A percentile compares a stretch with the other conserved stretches of the same genome.
Evolutionary conservation across 2,113 vertebrate genomes (phyloP).

Genomic region (Herpailurus yagouaroundi): DNA sequence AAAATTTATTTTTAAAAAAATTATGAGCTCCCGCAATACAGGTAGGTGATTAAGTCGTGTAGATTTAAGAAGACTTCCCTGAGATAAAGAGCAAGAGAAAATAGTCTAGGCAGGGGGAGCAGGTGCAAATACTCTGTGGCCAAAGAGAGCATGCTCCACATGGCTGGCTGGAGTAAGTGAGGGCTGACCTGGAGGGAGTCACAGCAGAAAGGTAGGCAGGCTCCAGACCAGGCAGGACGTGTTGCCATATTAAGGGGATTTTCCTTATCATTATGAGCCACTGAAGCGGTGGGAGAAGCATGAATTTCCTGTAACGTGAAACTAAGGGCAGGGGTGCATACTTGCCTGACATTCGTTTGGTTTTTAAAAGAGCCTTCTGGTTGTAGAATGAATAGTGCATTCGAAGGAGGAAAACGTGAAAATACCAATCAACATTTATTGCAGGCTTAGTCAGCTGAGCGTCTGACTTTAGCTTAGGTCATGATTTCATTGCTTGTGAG

Average conservation of each 20-base stretch:
- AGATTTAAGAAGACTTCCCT: background rate
- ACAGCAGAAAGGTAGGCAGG: fast-evolving
- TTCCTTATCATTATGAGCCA: background rate
- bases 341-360: background rate
- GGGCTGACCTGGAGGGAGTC: fast-evolving
- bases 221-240: fast-evolving
- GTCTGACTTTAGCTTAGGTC: no score
- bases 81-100: background rate
- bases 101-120: background rate
- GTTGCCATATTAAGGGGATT: background rate
- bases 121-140: background rate
- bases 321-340: background rate
- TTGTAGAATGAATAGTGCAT: background rate
- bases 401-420: background rate
- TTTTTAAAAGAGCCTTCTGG: background rate
- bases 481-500: no score
- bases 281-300: background rate
- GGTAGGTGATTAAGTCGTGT: no score
- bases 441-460: no score
- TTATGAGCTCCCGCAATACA: background rate
- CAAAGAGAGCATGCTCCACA: fast-evolving
- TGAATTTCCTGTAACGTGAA: background rate
- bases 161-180: background rate
- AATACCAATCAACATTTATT: background rate
- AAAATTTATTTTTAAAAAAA: background rate